Evolutionary conservation across 1,140 invertebrate species (phyloP).

Genomic region (Drosophila asahinai): DNA sequence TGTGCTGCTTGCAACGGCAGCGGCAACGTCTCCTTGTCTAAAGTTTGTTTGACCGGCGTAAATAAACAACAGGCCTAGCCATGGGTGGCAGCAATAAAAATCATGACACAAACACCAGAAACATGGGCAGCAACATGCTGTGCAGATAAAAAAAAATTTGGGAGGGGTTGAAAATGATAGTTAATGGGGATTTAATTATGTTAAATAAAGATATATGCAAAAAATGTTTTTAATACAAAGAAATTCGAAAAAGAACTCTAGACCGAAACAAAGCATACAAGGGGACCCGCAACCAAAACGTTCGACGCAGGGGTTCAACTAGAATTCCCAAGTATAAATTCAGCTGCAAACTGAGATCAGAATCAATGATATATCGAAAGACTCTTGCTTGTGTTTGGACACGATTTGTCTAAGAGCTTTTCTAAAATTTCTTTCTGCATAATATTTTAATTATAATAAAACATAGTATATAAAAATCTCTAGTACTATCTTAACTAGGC

Average conservation of each 20-base stretch:
- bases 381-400: not conserved
- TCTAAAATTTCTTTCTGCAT: not conserved
- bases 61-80: constrained; percentile 61
- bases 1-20: constrained; percentile 40
- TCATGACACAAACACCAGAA: constrained; percentile 29
- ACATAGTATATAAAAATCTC: not conserved
- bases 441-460: not conserved
- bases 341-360: not conserved
- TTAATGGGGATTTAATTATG: not conserved
- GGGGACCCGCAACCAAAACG: no score
- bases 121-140: constrained; percentile 18
- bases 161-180: not conserved
- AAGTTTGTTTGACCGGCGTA: constrained; percentile 69
- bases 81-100: constrained; percentile 51
- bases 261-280: no score
- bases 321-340: not conserved
- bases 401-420: not conserved
- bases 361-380: not conserved
- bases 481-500: not conserved
- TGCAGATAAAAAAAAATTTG: constrained; percentile 7
- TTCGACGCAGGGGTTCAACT: not conserved
- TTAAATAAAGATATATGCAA: no score
- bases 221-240: no score
- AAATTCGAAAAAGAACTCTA: no score
- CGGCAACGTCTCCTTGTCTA: constrained; percentile 33